Conservation (phyloP, 2,113 vertebrate genomes). For the Promerops cafer region DNA sequence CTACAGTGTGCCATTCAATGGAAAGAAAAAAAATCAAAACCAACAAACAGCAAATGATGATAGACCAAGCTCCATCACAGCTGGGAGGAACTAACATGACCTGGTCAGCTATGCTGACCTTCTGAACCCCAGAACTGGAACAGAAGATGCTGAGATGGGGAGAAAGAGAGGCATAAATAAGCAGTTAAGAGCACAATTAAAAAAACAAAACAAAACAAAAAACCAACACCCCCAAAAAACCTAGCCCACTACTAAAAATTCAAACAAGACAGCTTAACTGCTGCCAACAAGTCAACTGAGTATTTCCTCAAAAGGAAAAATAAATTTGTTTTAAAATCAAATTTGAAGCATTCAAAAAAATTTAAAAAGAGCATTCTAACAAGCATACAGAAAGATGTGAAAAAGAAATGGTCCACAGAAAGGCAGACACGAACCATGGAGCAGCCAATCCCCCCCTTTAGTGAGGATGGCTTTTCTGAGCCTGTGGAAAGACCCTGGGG, state of each 20-base stretch:
- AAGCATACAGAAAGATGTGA: not conserved
- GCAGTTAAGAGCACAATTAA: not conserved
- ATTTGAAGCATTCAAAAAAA: conserved; percentile 8
- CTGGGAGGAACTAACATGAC: not conserved
- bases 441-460: not conserved
- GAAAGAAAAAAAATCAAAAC: not conserved
- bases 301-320: conserved; percentile 65
- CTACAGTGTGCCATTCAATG: conserved; percentile 38
- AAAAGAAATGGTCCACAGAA: not conserved
- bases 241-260: not conserved
- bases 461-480: not conserved
- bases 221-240: not conserved
- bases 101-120: conserved; percentile 9
- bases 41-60: not conserved
- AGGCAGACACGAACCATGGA: not conserved
- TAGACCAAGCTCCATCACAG: not conserved
- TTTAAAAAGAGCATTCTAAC: not conserved
- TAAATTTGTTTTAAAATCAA: conserved; percentile 20
- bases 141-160: not conserved
- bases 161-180: not conserved
- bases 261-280: conserved; percentile 29
- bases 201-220: not conserved
- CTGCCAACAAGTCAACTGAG: conserved; percentile 21
- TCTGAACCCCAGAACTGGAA: not conserved
- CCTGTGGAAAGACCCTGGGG: not conserved